Conservation (phyloP, 2,797 vertebrate species). For the Coracias cyanogaster region DNA sequence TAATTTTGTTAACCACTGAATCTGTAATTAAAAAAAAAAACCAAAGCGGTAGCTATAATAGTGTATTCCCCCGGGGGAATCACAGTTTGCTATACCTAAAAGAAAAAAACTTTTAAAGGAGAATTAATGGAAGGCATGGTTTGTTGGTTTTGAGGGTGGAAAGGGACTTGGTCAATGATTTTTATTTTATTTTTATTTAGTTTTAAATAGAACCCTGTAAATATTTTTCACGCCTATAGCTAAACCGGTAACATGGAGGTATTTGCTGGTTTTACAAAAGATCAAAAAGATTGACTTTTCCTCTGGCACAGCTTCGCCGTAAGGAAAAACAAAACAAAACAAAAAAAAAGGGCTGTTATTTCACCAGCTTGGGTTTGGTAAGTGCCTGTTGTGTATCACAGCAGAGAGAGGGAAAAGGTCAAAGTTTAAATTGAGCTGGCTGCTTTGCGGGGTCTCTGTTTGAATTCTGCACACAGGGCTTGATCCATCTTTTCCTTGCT, state of each 20-base stretch:
- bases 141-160: conserved; percentile 3
- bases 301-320: conserved; percentile 10
- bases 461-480: not conserved
- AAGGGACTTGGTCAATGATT: not conserved
- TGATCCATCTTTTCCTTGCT: not conserved
- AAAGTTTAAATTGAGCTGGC: conserved; percentile 42
- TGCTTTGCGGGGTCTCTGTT: not conserved
- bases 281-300: conserved; percentile 17
- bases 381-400: conserved; percentile 42
- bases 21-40: conserved; percentile 11
- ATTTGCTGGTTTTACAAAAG: conserved; percentile 41
- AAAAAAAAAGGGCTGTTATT: not conserved
- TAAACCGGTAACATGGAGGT: conserved; percentile 7
- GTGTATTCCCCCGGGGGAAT: not conserved
- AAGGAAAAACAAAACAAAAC: conserved; percentile 1
- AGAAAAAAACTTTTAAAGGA: conserved; percentile 22
- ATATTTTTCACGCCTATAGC: conserved; percentile 33
- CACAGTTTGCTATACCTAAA: not conserved
- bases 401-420: conserved; percentile 46
- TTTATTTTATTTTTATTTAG: conserved; percentile 3
- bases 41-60: not conserved
- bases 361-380: conserved; percentile 28
- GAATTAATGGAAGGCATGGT: not conserved
- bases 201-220: conserved; percentile 33
- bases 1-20: not conserved